A percentile compares a stretch with the other conserved stretches of the same genome.
phyloP scores from a whole-genome alignment of 2,888 invertebrate genomes.

The Drosophila siamana region DNA sequence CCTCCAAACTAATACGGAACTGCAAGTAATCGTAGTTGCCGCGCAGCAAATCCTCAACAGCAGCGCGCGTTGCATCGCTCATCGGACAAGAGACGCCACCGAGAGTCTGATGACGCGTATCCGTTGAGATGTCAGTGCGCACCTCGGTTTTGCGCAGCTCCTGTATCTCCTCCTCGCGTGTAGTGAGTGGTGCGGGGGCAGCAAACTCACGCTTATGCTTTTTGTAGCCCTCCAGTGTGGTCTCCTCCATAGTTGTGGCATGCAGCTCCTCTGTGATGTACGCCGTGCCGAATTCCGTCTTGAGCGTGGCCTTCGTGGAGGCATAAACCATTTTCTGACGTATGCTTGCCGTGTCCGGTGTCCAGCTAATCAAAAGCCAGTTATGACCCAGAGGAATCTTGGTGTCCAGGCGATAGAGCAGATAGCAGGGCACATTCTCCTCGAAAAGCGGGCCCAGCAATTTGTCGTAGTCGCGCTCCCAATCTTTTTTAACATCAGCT shows the following conservation, averaged over 20 bases:
- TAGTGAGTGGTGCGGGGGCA: conserved; percentile 96
- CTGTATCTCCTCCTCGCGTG: conserved; percentile 93
- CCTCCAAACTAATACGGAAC: conserved; percentile 84
- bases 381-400: conserved; percentile 93
- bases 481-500: conserved; percentile 89
- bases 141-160: conserved; percentile 91
- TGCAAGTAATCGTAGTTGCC: conserved; percentile 95
- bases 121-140: conserved; percentile 91
- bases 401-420: conserved; percentile 93
- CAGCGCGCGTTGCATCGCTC: conserved; percentile 91
- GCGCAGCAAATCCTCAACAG: conserved; percentile 90
- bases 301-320: conserved; percentile 98
- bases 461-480: conserved; percentile 95
- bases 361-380: conserved; percentile 97
- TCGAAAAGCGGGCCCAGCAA: conserved; percentile 90
- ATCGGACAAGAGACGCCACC: conserved; percentile 96
- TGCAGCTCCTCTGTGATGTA: conserved; percentile 98
- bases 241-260: conserved; percentile 93
- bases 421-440: conserved; percentile 94
- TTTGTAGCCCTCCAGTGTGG: conserved; percentile 92
- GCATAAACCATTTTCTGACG: conserved; percentile 98
- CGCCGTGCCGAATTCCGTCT: conserved; percentile 97
- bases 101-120: conserved; percentile 94
- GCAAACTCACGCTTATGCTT: conserved; percentile 91
- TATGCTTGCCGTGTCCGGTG: conserved; percentile 95